phyloP scores from a whole-genome alignment of 1,140 invertebrate genomes.

The Plodia interpunctella region DNA sequence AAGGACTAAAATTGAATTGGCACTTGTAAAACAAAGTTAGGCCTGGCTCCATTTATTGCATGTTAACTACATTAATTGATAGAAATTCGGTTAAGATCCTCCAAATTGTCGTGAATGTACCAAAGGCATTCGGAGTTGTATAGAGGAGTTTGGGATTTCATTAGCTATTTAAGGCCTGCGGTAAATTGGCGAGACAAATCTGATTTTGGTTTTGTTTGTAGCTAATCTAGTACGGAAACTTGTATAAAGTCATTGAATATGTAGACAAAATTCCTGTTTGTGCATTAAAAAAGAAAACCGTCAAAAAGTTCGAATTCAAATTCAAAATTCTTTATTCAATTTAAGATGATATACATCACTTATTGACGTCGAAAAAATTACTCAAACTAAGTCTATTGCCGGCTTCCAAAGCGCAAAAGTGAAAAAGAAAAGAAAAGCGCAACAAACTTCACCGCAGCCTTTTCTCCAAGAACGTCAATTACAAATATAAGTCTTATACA shows the following conservation, averaged over 20 bases:
- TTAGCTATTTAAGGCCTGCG: not conserved
- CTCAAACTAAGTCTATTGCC: too few species aligned
- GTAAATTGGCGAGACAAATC: not conserved
- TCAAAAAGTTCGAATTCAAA: too few species aligned
- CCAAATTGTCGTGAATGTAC: slow-evolving; percentile 4
- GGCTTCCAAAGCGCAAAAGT: too few species aligned
- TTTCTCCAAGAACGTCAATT: too few species aligned
- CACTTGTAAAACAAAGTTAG: slow-evolving; percentile 63
- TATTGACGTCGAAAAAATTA: too few species aligned
- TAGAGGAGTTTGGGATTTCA: not conserved
- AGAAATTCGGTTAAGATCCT: slow-evolving; percentile 46
- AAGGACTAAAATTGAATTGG: slow-evolving; percentile 60
- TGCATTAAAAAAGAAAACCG: too few species aligned
- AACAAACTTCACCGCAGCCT: too few species aligned
- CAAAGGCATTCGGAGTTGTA: slow-evolving; percentile 5
- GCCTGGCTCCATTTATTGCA: slow-evolving; percentile 64
- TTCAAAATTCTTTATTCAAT: too few species aligned
- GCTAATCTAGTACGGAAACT: not conserved
- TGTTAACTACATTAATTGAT: slow-evolving; percentile 69
- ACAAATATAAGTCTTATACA: too few species aligned
- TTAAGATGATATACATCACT: too few species aligned
- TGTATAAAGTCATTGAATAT: slow-evolving; percentile 6
- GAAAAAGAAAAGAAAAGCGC: too few species aligned
- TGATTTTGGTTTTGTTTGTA: not conserved
- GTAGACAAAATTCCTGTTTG: too few species aligned